These are phyloP conservation scores for Lucilia sericata DNA, from an alignment of 1,140 invertebrate genomes.

Conservation along the genomic window DNA sequence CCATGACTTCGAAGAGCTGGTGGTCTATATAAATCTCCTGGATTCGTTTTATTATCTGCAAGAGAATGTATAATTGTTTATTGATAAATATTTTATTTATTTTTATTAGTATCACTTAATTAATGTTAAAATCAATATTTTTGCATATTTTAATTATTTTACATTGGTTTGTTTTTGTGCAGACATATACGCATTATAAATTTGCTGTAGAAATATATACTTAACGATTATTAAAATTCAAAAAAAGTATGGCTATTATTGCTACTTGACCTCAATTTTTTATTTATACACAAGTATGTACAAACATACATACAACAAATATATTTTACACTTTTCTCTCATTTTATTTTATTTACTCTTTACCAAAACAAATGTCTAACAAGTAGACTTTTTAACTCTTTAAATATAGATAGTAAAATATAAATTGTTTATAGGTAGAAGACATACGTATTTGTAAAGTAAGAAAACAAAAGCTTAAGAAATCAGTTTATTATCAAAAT, in stretches of 20 bases:
- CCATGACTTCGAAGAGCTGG: constrained; percentile 59
- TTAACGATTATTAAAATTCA: constrained; percentile 34
- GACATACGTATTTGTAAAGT: too few species aligned
- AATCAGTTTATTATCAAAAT: too few species aligned
- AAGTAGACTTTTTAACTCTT: too few species aligned
- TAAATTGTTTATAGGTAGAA: too few species aligned
- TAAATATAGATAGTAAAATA: too few species aligned
- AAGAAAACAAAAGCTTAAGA: too few species aligned
- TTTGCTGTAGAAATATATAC: constrained; percentile 42
- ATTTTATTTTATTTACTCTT: background rate
- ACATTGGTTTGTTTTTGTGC: background rate
- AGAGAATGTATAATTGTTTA: background rate
- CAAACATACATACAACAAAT: too few species aligned
- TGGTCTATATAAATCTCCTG: constrained; percentile 64
- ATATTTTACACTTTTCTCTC: background rate
- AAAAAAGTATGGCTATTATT: constrained; percentile 23
- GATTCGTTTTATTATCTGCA: constrained; percentile 64
- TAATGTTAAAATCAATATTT: background rate
- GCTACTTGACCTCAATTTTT: constrained; percentile 19
- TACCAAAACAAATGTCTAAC: too few species aligned
- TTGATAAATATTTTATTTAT: too few species aligned
- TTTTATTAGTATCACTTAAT: background rate
- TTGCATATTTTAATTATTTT: background rate
- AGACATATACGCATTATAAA: background rate
- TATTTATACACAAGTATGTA: background rate